Percentiles rank a stretch among this genome's conserved stretches.
phyloP scores from a whole-genome alignment of 2,797 vertebrate genomes.

The Syndactyla subalaris region DNA sequence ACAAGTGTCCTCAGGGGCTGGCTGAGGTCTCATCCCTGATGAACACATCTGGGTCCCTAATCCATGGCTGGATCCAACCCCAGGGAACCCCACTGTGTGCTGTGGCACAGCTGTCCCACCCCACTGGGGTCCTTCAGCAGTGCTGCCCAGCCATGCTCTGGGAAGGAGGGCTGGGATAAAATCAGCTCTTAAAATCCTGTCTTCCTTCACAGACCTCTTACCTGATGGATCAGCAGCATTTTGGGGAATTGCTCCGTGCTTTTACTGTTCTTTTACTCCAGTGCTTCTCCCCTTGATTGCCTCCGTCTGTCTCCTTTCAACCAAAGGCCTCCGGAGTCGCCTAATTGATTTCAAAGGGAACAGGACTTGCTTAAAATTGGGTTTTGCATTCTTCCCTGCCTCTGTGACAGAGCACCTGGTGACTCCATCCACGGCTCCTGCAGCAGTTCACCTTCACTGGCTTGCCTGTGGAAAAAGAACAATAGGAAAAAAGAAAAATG shows the following conservation, averaged over 20 bases:
- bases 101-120: fast-evolving
- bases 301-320: background rate
- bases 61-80: fast-evolving
- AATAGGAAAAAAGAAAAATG: background rate
- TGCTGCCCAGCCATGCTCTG: fast-evolving
- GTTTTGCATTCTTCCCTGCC: background rate
- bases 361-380: background rate
- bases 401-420: background rate
- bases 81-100: background rate
- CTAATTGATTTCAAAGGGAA: conserved; percentile 41
- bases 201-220: background rate
- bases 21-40: background rate
- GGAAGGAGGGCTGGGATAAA: background rate
- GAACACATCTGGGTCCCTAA: background rate
- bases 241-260: background rate
- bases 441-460: background rate
- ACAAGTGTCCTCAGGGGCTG: background rate
- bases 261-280: background rate
- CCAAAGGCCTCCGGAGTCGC: background rate
- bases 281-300: background rate
- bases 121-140: background rate
- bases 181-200: background rate
- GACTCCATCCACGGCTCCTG: background rate
- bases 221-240: background rate
- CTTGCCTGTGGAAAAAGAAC: background rate